Evolutionary conservation across 1,140 invertebrate species (phyloP).

Genomic region (Drosophila persimilis): DNA sequence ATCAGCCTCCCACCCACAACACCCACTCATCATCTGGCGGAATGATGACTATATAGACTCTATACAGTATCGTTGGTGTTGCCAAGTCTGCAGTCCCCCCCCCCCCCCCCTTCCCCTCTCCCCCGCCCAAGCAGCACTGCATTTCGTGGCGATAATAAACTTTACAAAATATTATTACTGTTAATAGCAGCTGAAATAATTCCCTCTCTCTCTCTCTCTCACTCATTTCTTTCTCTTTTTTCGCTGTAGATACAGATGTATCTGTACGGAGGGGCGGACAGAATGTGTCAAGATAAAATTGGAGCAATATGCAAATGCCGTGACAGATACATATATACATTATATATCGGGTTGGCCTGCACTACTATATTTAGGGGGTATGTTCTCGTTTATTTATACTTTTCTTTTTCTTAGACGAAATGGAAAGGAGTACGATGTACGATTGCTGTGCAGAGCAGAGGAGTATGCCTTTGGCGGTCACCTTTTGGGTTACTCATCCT

Average conservation of each 20-base stretch:
- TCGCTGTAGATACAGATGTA: constrained; percentile 24
- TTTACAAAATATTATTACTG: constrained; percentile 71
- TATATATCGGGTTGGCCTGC: background rate
- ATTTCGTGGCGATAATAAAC: constrained; percentile 51
- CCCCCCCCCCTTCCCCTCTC: background rate
- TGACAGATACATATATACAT: constrained; percentile 44
- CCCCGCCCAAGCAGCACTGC: background rate
- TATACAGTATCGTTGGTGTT: background rate
- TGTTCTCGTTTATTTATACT: constrained; percentile 11
- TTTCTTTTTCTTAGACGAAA: constrained; percentile 30
- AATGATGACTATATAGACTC: background rate
- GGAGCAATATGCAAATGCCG: constrained; percentile 71
- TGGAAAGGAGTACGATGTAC: background rate
- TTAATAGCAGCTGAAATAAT: constrained; percentile 62
- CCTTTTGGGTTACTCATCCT: constrained; percentile 36
- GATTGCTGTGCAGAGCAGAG: too few species aligned
- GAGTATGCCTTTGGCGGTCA: constrained; percentile 40
- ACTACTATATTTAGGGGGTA: constrained; percentile 12
- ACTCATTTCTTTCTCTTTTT: background rate
- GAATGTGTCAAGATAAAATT: constrained; percentile 67
- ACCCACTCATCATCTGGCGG: background rate
- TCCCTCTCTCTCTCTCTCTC: constrained; percentile 2
- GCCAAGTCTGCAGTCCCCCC: constrained; percentile 13
- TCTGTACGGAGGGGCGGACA: constrained; percentile 14
- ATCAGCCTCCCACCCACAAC: background rate